phyloP scores from a whole-genome alignment of 1,140 invertebrate species.

The Drosophila carrolli region DNA sequence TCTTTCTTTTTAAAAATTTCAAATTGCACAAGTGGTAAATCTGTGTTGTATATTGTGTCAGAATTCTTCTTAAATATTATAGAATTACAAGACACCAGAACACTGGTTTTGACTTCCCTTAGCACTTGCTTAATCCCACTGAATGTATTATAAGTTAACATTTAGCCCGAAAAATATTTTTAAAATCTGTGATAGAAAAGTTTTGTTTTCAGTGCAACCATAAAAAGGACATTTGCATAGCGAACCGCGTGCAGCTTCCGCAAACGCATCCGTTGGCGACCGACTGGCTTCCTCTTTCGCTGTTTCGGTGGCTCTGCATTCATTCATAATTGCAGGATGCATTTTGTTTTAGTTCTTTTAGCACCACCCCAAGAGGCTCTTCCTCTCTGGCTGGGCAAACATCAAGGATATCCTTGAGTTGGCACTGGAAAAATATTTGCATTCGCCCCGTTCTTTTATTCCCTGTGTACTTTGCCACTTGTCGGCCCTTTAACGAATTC shows the following conservation, averaged over 20 bases:
- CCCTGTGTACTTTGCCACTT: slow-evolving; percentile 19
- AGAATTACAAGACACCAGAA: too few relatives aligned
- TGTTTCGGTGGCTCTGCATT: slow-evolving; percentile 47
- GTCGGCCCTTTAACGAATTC: slow-evolving; percentile 4
- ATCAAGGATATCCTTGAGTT: slow-evolving; percentile 80
- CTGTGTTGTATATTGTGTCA: too few relatives aligned
- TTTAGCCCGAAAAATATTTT: background rate
- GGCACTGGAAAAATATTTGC: slow-evolving; percentile 76
- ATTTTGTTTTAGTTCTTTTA: slow-evolving; percentile 59
- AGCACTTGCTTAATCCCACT: too few relatives aligned
- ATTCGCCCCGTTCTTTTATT: slow-evolving; percentile 28
- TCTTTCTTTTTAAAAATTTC: too few relatives aligned
- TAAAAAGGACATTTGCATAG: slow-evolving; percentile 29
- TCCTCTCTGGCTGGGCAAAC: slow-evolving; percentile 52
- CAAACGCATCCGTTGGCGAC: slow-evolving; percentile 53
- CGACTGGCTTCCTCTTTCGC: slow-evolving; percentile 42
- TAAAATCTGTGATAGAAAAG: background rate
- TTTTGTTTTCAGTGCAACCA: slow-evolving; percentile 3
- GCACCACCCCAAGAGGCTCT: slow-evolving; percentile 2
- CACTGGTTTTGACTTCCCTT: too few relatives aligned
- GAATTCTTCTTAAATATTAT: too few relatives aligned
- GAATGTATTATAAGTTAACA: too few relatives aligned
- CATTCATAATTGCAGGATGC: slow-evolving; percentile 80
- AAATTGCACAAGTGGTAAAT: too few relatives aligned
- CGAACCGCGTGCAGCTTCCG: slow-evolving; percentile 43